Base-by-base conservation (phyloP, 2,888 invertebrate genomes). In the Cyaniris semiargus region DNA sequence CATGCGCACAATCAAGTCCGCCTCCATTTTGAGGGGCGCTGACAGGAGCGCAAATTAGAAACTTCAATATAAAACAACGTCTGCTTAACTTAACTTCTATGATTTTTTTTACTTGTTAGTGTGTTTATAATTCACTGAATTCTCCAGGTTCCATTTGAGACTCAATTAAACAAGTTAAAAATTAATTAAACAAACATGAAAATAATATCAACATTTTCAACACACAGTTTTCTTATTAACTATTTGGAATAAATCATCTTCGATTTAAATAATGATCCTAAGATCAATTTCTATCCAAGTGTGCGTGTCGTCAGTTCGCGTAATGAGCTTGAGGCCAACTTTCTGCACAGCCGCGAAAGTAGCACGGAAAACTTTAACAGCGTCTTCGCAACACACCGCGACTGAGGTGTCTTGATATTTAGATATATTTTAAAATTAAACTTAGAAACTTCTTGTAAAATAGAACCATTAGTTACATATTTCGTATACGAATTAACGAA, bases 361-460 rank as follows among this genome's bases (percentile, higher is more conserved):
- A 92, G 93, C 94, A 92, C 91, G 93, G 94, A 94, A 94, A 94
- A 94, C 94, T 94, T 94, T 93, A 93, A 93, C 94, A 89, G 93
- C 93, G 92, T 93, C 94, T 93, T 93, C 89, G 86, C 80, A 83
- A 80, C 82, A 60, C 84, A 86, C 81, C 1, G 3, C 79, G 83
- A 58, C 38, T 1, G 8, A 80, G 4, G 1, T 0, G 4, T 78
- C 78, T 92, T 91, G 91, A 86, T 90, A 86, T 87, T 90, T 86
- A 81, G 75, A 44, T 8, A 38, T 48, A 38, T 60, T 78, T 80
- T 79, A 77, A 78, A 78, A 80, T 10, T 44, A 10, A 44, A 13
- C 44, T 44, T 44, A 44, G 3, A 44, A 44, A 44, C 44, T 44
- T 13, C 44, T 38, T 38, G 1, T 38, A 38, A 38, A 38, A 38